phyloP scores from a whole-genome alignment of 2,113 vertebrate genomes.

The Chaetops frenatus region DNA sequence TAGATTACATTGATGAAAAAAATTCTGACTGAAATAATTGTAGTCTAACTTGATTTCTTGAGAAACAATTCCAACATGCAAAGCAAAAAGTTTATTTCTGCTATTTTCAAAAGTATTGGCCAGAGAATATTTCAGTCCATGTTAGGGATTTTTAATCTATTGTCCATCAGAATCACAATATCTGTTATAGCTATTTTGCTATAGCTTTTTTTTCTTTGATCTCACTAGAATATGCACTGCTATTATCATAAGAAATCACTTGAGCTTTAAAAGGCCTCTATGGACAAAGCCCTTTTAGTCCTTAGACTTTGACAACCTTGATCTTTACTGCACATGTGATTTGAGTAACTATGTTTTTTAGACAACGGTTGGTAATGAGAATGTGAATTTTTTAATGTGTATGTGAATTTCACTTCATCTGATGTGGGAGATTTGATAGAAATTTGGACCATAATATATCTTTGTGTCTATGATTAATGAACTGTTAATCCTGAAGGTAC shows the following conservation, averaged over 20 bases:
- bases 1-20: not conserved
- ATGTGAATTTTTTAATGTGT: not conserved
- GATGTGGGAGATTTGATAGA: not conserved
- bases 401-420: not conserved
- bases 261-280: not conserved
- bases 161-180: not conserved
- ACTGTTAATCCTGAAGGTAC: not conserved
- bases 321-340: not conserved
- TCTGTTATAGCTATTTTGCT: not conserved
- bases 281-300: not conserved
- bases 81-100: not conserved
- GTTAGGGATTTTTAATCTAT: not conserved
- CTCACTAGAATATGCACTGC: not conserved
- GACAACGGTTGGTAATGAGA: not conserved
- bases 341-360: not conserved
- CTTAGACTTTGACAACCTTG: not conserved
- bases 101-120: not conserved
- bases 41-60: not conserved
- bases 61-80: not conserved
- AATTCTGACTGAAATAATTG: not conserved
- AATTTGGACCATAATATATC: not conserved
- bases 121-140: not conserved
- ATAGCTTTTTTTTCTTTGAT: not conserved
- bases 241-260: not conserved
- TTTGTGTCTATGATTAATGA: not conserved